phyloP scores from a whole-genome alignment of 2,113 vertebrate genomes.

The Callocephalon fimbriatum region DNA sequence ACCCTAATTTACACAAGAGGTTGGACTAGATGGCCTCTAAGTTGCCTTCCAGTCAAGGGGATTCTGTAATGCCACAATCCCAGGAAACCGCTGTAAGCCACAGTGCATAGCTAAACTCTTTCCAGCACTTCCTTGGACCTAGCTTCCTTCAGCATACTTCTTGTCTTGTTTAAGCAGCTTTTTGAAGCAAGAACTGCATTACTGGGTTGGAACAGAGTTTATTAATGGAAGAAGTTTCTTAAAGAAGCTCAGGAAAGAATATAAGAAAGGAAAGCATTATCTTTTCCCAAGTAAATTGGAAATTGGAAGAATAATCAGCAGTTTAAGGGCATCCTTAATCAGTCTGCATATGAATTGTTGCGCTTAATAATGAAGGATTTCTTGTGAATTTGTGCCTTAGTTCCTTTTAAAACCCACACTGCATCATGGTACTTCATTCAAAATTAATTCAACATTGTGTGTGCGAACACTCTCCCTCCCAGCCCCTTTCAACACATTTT shows the following conservation, averaged over 20 bases:
- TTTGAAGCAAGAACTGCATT: not conserved
- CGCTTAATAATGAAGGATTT: not conserved
- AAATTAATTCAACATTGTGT: not conserved
- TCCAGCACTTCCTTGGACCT: not conserved
- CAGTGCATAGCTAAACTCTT: not conserved
- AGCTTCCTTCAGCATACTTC: not conserved
- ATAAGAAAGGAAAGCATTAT: not conserved
- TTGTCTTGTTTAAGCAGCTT: not conserved
- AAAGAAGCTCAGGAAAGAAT: not conserved
- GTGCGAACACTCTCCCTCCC: not conserved
- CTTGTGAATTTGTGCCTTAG: not conserved
- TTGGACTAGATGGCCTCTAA: not conserved
- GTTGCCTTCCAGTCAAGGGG: not conserved
- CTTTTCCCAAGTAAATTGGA: not conserved
- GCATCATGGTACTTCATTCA: fast-evolving
- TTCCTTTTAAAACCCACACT: not conserved
- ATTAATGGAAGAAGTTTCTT: not conserved
- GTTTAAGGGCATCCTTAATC: not conserved
- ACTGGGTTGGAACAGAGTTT: not conserved
- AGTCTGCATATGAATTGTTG: not conserved
- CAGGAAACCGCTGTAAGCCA: not conserved
- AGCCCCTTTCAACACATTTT: not conserved
- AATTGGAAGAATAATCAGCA: not conserved
- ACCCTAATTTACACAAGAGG: not conserved
- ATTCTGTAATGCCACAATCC: fast-evolving